Conservation (phyloP, 1,140 invertebrate genomes). For the Cepaea nemoralis region DNA sequence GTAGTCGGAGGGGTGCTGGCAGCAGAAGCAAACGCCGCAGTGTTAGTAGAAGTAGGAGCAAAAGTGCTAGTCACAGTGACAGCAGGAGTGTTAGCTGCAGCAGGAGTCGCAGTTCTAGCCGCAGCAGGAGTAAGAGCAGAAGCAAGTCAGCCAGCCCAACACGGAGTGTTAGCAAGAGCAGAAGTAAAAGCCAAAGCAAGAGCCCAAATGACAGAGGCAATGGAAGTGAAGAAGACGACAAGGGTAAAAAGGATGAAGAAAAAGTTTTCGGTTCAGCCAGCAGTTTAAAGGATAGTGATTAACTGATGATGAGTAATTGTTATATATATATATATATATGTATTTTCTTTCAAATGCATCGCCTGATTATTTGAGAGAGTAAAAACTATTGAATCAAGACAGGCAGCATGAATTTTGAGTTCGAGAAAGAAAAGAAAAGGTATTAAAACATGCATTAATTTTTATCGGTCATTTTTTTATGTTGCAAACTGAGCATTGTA, state of each 20-base stretch:
- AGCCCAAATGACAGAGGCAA: constrained; percentile 58
- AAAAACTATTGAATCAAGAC: no score
- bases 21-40: constrained; percentile 20
- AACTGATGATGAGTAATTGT: no score
- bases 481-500: no score
- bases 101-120: constrained; percentile 40
- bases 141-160: constrained; percentile 44
- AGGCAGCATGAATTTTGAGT: no score
- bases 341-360: no score
- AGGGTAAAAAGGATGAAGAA: constrained; percentile 70
- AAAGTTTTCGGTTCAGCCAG: constrained; percentile 72
- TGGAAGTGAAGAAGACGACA: constrained; percentile 54
- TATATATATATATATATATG: no score
- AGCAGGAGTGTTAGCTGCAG: constrained; percentile 46
- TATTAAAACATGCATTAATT: no score
- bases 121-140: constrained; percentile 36
- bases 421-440: no score
- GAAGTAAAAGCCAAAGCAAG: constrained; percentile 43
- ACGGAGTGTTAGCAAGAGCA: constrained; percentile 36
- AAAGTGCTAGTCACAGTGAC: constrained; percentile 46
- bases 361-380: no score
- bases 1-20: constrained; percentile 47
- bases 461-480: no score
- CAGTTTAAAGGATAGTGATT: constrained; percentile 58
- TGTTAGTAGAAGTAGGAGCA: constrained; percentile 48